Percentiles rank a stretch among this genome's conserved stretches.
These are phyloP conservation scores for Danaus chrysippus DNA, from an alignment of 2,888 invertebrate species.

Conservation along the genomic window DNA sequence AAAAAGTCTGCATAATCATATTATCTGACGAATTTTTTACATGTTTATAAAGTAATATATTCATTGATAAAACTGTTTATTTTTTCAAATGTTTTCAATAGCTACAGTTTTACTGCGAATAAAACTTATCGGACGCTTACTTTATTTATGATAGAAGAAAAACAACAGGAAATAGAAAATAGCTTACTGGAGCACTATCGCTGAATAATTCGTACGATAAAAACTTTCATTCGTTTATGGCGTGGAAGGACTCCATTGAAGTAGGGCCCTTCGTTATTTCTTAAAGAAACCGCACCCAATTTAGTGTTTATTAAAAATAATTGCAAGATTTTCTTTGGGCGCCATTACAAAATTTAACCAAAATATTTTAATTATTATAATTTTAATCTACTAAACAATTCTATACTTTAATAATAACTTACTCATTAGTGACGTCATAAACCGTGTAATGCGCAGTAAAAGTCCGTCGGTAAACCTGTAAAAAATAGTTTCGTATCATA, in stretches of 20 bases:
- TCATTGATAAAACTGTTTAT: too few relatives aligned
- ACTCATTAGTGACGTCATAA: slow-evolving; percentile 95
- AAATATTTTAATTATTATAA: too few relatives aligned
- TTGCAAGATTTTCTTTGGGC: slow-evolving; percentile 4
- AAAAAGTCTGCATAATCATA: too few relatives aligned
- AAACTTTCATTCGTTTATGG: slow-evolving; percentile 27
- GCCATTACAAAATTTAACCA: too few relatives aligned
- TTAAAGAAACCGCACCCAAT: slow-evolving; percentile 18
- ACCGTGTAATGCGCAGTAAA: slow-evolving; percentile 94
- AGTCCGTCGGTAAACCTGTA: slow-evolving; percentile 90
- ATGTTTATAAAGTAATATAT: too few relatives aligned
- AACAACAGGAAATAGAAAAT: background rate
- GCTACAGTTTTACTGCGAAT: background rate
- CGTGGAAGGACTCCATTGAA: slow-evolving; percentile 25
- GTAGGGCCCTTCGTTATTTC: slow-evolving; percentile 21
- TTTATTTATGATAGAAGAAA: background rate
- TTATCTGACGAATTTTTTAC: too few relatives aligned
- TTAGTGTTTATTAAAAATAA: slow-evolving; percentile 19
- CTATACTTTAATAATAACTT: slow-evolving; percentile 62
- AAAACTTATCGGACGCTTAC: background rate
- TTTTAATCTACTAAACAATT: background rate
- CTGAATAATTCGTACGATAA: slow-evolving; percentile 23
- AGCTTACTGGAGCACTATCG: background rate
- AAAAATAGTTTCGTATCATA: slow-evolving; percentile 46
- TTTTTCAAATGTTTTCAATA: too few relatives aligned